Base-by-base conservation (phyloP, 2,113 vertebrate genomes). In the Eulemur macaco region DNA sequence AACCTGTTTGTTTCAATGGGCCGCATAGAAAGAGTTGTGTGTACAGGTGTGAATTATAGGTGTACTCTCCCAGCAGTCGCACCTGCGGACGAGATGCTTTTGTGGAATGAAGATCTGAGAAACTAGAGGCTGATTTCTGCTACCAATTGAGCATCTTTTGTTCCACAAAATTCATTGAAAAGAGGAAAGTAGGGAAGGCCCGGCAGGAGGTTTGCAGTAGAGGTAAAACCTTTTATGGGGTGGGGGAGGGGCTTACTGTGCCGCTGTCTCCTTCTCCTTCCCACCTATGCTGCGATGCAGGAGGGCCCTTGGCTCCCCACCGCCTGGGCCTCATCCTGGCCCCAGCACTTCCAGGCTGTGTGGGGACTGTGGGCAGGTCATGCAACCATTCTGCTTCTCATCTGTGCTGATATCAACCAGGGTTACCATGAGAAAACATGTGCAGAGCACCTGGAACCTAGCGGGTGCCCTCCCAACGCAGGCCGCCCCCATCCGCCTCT, bases 361-460 rank as follows among this genome's bases (percentile, higher is more conserved):
- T 34, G 69, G 23, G 0, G 11, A 63, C 42, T 29, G n/a, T 23
- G 85, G 47, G 42, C 31, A 27, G 20, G 37, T 1, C 58, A 23
- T 34, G 14, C 34, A 9, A 13, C 60, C 15, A 0, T 29, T 69
- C 23, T 50, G 37, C 27, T 87, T 47, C 56, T 83, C 39, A 5
- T n/a, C n/a, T 13, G 8, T 29, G n/a, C 37, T 6, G 1, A 6
- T 5, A 7, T 45, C 29, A 66, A 27, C 31, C 34, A 14, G 11
- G 25, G 31, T 29, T 27, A 34, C 21, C 37, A 6, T 9, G 73
- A 54, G 50, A 31, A 45, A 21, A 50, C 4, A 1, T 0, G 7
- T 3, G 0, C 0, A 0, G 47, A 68, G n/a, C 25, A 69, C 37
- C 29, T 29, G n/a, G 39, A 58, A 15, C 17, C 37, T 8, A 21